Evolutionary conservation across 2,113 vertebrate genomes (phyloP).

Genomic region (Archocentrus centrarchus): DNA sequence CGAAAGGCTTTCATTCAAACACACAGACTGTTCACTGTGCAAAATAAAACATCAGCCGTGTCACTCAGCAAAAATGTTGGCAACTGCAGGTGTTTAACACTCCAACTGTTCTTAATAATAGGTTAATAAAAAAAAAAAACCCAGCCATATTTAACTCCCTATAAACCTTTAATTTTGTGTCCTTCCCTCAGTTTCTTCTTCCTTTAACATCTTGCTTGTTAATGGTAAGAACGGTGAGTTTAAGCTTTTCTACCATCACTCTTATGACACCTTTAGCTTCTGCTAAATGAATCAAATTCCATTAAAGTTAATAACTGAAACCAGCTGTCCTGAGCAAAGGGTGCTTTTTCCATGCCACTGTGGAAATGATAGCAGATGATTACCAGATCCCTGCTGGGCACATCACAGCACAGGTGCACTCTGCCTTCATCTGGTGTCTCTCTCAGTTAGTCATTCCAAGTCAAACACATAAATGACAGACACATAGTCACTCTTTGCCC

Average conservation of each 20-base stretch:
- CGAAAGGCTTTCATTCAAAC: slow-evolving; percentile 27
- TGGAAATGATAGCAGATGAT: slow-evolving; percentile 31
- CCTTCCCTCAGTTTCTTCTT: neutral
- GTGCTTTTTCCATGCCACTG: neutral
- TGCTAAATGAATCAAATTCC: slow-evolving; percentile 12
- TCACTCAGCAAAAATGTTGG: slow-evolving; percentile 31
- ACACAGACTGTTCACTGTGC: slow-evolving; percentile 8
- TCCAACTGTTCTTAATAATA: neutral
- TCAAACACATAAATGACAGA: neutral
- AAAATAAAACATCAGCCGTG: slow-evolving; percentile 15
- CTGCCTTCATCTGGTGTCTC: slow-evolving; percentile 30
- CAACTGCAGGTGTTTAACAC: slow-evolving; percentile 24
- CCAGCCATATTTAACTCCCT: neutral
- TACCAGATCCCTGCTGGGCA: slow-evolving; percentile 29
- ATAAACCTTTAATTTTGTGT: slow-evolving; percentile 1
- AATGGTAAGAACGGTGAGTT: neutral
- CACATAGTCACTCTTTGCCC: neutral
- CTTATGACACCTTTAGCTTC: slow-evolving; percentile 1
- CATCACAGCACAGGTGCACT: slow-evolving; percentile 21
- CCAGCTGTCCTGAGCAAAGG: slow-evolving; percentile 21
- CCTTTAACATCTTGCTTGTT: neutral
- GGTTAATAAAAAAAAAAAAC: slow-evolving; percentile 15
- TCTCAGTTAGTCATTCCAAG: slow-evolving; percentile 4
- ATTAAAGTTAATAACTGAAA: slow-evolving; percentile 15
- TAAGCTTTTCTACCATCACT: neutral